Evolutionary conservation across 2,797 vertebrate species (phyloP).

Genomic region (Epinephelus coioides): DNA sequence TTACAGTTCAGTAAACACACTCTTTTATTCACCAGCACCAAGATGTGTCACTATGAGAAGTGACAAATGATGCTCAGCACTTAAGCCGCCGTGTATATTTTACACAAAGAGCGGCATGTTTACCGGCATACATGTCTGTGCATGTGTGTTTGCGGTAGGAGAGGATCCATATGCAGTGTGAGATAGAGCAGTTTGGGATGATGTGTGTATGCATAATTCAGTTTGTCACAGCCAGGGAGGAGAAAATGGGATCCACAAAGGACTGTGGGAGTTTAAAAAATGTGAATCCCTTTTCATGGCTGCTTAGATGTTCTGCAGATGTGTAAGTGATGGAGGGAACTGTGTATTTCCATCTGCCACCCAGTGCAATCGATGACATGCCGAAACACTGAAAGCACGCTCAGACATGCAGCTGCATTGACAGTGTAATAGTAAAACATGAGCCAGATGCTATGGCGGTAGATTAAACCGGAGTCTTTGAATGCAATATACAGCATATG

Average conservation of each 20-base stretch:
- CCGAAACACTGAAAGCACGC: constrained; percentile 24
- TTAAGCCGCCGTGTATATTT: constrained; percentile 25
- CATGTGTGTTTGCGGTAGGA: not conserved
- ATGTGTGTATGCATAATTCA: constrained; percentile 65
- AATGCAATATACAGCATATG: constrained; percentile 10
- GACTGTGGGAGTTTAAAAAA: constrained; percentile 54
- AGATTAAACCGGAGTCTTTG: constrained; percentile 38
- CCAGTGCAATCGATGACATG: constrained; percentile 43
- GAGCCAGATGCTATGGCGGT: constrained; percentile 11
- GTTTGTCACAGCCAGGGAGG: constrained; percentile 60
- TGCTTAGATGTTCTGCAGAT: constrained; percentile 66
- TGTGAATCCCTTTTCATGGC: constrained; percentile 71
- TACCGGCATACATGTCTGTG: not conserved
- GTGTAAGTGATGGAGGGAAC: constrained; percentile 46
- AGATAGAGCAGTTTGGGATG: constrained; percentile 45
- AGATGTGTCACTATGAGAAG: constrained; percentile 32
- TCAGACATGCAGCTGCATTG: constrained; percentile 16
- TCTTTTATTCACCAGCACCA: constrained; percentile 35
- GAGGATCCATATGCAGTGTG: constrained; percentile 23
- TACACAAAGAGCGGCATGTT: constrained; percentile 18
- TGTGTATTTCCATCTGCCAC: constrained; percentile 42
- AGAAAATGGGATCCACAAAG: constrained; percentile 63
- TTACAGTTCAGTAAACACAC: constrained; percentile 26
- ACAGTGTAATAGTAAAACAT: constrained; percentile 35
- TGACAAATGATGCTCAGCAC: constrained; percentile 24